phyloP scores from a whole-genome alignment of 1,140 invertebrate genomes.

The Drosophila melanica region DNA sequence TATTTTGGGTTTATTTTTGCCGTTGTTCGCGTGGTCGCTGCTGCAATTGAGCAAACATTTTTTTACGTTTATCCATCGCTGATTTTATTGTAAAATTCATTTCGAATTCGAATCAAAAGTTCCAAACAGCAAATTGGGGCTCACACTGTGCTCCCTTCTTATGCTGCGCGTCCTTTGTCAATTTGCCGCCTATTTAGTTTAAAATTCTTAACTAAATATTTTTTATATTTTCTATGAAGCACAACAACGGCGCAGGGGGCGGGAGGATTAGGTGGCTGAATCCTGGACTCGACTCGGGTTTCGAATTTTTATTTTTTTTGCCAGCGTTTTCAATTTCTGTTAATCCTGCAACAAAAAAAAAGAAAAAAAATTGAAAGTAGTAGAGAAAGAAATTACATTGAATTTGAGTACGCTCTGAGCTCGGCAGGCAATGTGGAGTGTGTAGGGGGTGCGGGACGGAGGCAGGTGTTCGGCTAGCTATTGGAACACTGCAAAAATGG shows the following conservation, averaged over 20 bases:
- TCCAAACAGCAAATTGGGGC: background rate
- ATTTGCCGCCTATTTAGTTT: conserved; percentile 35
- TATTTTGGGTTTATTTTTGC: conserved; percentile 10
- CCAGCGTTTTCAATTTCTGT: conserved; percentile 65
- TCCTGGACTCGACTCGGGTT: conserved; percentile 7
- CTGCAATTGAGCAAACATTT: conserved; percentile 49
- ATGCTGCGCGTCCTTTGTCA: background rate
- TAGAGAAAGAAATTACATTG: conserved; percentile 60
- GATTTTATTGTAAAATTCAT: conserved; percentile 50
- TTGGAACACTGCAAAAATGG: conserved; percentile 34
- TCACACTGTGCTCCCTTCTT: background rate
- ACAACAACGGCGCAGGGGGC: conserved; percentile 6
- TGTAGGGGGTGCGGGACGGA: background rate
- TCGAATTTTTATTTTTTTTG: background rate
- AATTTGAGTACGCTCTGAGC: conserved; percentile 49
- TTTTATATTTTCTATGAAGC: conserved; percentile 61
- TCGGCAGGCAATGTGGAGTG: conserved; percentile 13
- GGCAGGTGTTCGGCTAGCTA: background rate
- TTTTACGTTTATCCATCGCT: conserved; percentile 24
- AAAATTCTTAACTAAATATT: conserved; percentile 74
- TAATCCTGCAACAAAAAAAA: conserved; percentile 52
- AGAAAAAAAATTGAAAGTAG: background rate
- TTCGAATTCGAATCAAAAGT: conserved; percentile 22
- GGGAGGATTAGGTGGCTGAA: too few relatives aligned
- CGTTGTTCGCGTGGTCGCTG: conserved; percentile 21